Conservation (phyloP, 2,113 vertebrate species). For the Limanda limanda region DNA sequence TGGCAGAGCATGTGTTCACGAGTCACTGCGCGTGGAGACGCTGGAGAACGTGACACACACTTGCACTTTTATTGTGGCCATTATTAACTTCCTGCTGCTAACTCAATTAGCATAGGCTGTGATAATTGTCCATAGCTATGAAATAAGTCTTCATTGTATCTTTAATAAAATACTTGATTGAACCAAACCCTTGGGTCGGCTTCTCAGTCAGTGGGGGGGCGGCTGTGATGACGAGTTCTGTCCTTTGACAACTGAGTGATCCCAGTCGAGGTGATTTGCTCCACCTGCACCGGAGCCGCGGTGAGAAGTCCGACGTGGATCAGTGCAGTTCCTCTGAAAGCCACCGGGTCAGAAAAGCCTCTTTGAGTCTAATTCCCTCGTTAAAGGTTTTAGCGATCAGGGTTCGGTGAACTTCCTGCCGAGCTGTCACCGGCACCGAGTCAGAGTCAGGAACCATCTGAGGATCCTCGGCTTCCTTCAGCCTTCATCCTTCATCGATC, state of each 20-base stretch:
- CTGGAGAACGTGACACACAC: no score
- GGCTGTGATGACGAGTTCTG: slow-evolving; percentile 2
- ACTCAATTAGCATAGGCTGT: no score
- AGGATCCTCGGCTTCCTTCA: slow-evolving; percentile 35
- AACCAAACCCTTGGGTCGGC: no score
- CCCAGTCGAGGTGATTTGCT: slow-evolving; percentile 50
- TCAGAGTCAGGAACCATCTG: no score
- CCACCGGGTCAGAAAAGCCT: slow-evolving; percentile 69
- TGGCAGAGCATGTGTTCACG: slow-evolving; percentile 72
- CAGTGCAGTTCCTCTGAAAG: slow-evolving; percentile 58
- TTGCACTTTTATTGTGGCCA: no score
- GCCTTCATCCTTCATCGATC: slow-evolving; percentile 47
- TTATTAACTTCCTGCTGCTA: no score
- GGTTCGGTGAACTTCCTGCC: slow-evolving; percentile 67
- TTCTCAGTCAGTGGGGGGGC: no score
- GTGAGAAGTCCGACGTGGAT: slow-evolving; percentile 67
- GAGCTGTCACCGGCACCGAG: slow-evolving; percentile 63
- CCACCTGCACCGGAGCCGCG: neutral
- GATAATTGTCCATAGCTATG: no score
- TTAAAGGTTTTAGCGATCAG: slow-evolving; percentile 72
- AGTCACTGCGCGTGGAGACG: slow-evolving; percentile 59
- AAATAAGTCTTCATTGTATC: no score
- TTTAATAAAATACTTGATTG: no score
- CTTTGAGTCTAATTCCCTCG: slow-evolving; percentile 66
- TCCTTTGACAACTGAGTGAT: slow-evolving; percentile 51